Base-by-base conservation (phyloP, 2,888 invertebrate species). In the Dynastes grantii region DNA sequence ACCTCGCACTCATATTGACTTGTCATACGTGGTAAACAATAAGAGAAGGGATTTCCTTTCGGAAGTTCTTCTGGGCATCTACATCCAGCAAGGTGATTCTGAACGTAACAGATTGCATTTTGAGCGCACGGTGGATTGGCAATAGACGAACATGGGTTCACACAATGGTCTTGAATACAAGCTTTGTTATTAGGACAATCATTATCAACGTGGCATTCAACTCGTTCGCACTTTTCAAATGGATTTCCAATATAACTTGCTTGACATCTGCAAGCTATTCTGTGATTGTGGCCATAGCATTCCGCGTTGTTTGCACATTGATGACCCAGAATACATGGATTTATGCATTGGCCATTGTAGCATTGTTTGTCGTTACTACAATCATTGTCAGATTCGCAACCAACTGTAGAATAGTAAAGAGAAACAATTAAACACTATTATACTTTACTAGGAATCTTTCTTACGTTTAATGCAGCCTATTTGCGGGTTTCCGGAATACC, bases 401-500 rank as follows among this genome's bases (percentile, higher is more conserved):
- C 95, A 85, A 95, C 94, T 95, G 88, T 75, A 90, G 91, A 79
- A 81, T 22, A 9, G 22, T 22, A 22, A 58, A 8, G 5, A 22
- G 2, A n/a, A 58, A 16, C 22, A 2, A 53, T 67, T 49, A 53
- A n/a, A 13, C 29, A 53, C n/a, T 1, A 11, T 73, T 11, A 1
- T 22, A 68, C 22, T 40, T 1, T 8, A 40, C 45, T 4, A 40
- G 2, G 73, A 79, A 79, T 16, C 32, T 45, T 83, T 84, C 88
- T 89, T 90, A 93, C 93, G 91, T 91, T 95, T 94, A 37, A 91
- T 90, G 85, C 97, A 97, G 71, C 95, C 95, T 77, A 91, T 91
- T 88, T 95, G 95, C 27, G 96, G 95, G 88, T 96, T 96, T 85
- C 97, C 97, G 58, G 95, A 95, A 88, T 92, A 96, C 71, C 96